These are phyloP conservation scores for Lytechinus pictus DNA, from an alignment of 35 echinoderm and acorn worm genomes.

Conservation along the genomic window DNA sequence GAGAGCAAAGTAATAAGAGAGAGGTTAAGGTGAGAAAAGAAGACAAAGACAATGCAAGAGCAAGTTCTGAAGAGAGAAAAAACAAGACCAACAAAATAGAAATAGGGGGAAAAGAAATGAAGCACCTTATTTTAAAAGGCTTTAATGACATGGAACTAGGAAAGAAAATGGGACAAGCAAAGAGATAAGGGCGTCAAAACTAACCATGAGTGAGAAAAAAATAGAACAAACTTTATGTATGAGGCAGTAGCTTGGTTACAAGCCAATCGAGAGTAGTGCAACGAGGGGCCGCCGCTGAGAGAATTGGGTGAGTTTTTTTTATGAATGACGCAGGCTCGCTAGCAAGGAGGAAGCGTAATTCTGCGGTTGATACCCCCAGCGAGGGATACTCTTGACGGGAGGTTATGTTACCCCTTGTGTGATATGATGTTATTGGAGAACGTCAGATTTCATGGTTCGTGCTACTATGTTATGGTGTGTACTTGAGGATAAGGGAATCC, in stretches of 20 bases:
- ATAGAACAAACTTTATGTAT: background rate
- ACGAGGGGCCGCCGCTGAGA: background rate
- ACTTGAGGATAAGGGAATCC: background rate
- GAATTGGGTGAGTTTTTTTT: background rate
- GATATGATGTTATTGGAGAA: background rate
- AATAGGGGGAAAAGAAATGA: background rate
- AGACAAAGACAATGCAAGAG: background rate
- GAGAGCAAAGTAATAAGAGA: background rate
- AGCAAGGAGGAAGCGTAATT: constrained; percentile 1
- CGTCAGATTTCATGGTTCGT: background rate
- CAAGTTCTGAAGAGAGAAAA: background rate
- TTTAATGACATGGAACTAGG: background rate
- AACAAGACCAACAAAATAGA: background rate
- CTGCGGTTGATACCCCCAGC: background rate
- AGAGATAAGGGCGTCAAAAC: background rate
- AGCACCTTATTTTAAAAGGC: background rate
- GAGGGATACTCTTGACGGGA: background rate
- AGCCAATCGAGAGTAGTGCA: background rate
- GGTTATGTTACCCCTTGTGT: background rate
- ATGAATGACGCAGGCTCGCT: constrained; percentile 8
- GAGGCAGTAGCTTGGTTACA: background rate
- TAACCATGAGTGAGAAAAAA: background rate
- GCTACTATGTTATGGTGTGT: background rate
- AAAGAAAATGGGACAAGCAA: background rate
- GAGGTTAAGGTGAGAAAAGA: background rate